Evolutionary conservation across 2,888 invertebrate genomes (phyloP), one percentile per base, ranked within the genome.

Genomic region (Zaprionus obscuricornis): DNA sequence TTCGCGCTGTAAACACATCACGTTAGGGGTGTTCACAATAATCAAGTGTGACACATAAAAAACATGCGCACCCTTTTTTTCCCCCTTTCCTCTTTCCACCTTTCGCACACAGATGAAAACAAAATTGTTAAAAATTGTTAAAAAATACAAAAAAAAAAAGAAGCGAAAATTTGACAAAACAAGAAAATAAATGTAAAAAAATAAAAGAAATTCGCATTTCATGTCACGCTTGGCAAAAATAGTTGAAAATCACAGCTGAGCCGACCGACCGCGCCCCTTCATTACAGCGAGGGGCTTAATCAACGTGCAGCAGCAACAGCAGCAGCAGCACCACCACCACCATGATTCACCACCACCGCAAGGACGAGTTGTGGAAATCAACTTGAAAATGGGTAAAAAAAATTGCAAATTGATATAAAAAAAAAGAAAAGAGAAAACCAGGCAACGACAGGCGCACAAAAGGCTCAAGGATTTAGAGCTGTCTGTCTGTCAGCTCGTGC

Each of bases 331-430:
- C 10, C 31, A 52, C 26, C 52, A 51, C 24, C 43, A 65, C 65
- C 75, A 75, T 42, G 59, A 51, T 37, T 6, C 50, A 59, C 17
- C 39, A 51, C n/a, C 24, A 26, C 34, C 45, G 43, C 45, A 55
- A 54, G 57, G 50, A 63, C 64, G 59, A 67, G 57, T 59, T 73
- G 55, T 37, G 37, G 59, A 75, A 82, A 85, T 64, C 68, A 69
- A 84, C 86, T 79, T 72, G 79, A 87, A 87, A 85, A 83, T 81
- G 76, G 71, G 78, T 85, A 57, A 71, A 81, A 81, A 84, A 72
- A 74, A 74, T 66, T 72, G 72, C 72, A 79, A 79, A 79, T 72
- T 72, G 74, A 79, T 82, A 84, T 75, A 81, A 67, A 84, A 79
- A 76, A 74, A 52, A 39, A 31, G 27, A 33, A 17, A 51, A 31